These are phyloP conservation scores for Cerastis leucographa DNA, from an alignment of 2,888 invertebrate genomes.

Conservation along the genomic window DNA sequence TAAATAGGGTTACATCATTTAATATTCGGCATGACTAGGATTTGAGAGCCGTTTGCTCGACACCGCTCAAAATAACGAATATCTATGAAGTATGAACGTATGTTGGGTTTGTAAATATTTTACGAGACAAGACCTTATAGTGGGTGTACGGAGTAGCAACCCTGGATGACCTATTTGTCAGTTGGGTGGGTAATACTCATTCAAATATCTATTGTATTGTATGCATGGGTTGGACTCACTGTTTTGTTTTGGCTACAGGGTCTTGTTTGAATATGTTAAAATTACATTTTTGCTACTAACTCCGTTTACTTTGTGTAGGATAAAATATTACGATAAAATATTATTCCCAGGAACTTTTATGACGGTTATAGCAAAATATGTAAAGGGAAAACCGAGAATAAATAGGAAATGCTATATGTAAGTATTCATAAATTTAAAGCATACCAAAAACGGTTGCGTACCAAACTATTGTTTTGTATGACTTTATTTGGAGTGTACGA, in stretches of 20 bases:
- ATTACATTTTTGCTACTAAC: not conserved
- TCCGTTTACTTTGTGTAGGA: not conserved
- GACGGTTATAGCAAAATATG: not conserved
- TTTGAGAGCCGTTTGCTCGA: not conserved
- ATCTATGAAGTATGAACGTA: no score
- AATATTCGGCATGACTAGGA: not conserved
- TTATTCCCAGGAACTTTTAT: not conserved
- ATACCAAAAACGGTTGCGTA: not conserved
- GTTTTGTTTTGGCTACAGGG: not conserved
- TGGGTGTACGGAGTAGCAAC: not conserved
- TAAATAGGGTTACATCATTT: constrained; percentile 12
- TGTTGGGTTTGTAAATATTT: not conserved
- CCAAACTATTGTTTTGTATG: not conserved
- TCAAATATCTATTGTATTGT: not conserved
- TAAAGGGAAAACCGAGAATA: not conserved
- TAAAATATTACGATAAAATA: not conserved
- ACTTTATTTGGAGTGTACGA: not conserved
- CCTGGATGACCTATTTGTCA: not conserved
- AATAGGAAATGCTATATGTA: not conserved
- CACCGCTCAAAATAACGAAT: constrained; percentile 10
- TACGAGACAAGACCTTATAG: not conserved
- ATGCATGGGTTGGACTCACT: not conserved
- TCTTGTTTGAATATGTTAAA: not conserved
- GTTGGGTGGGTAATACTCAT: constrained; percentile 1
- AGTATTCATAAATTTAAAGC: not conserved